Evolutionary conservation across 2,113 vertebrate genomes (phyloP).

Genomic region (Rhagologus leucostigma): DNA sequence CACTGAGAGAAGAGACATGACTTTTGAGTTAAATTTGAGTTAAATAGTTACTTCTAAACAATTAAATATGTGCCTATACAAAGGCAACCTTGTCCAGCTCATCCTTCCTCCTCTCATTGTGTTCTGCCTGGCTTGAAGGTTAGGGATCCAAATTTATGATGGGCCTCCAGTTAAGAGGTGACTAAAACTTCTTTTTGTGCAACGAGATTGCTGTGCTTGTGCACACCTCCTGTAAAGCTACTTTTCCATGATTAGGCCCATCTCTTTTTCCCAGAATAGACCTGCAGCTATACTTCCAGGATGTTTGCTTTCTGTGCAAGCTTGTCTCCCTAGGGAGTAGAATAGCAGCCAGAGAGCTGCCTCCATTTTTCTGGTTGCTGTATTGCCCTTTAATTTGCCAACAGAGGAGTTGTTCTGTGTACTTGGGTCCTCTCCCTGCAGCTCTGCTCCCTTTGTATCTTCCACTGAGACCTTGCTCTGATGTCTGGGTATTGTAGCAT

Average conservation of each 20-base stretch:
- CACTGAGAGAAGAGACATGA: not conserved
- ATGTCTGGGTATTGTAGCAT: fast-evolving
- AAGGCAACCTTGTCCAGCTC: not conserved
- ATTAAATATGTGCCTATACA: not conserved
- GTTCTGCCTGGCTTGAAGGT: not conserved
- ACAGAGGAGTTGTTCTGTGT: not conserved
- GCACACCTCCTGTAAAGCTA: not conserved
- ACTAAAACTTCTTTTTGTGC: not conserved
- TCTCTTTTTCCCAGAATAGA: not conserved
- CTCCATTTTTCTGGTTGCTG: not conserved
- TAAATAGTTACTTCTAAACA: not conserved
- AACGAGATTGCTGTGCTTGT: not conserved
- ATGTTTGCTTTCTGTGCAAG: not conserved
- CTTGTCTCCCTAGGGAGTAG: fast-evolving
- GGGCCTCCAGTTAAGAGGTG: not conserved
- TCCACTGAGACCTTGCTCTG: not conserved
- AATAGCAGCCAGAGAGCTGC: not conserved
- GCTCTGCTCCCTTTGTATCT: not conserved
- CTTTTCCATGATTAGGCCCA: not conserved
- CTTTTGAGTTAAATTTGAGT: not conserved
- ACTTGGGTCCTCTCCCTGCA: not conserved
- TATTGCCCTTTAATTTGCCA: not conserved
- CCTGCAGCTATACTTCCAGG: not conserved
- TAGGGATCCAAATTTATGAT: not conserved
- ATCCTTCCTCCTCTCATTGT: not conserved